A percentile compares a stretch with the other conserved stretches of the same genome.
These are phyloP conservation scores for Aleiodes leptofemur DNA, from an alignment of 2,888 invertebrate genomes.

Conservation along the genomic window DNA sequence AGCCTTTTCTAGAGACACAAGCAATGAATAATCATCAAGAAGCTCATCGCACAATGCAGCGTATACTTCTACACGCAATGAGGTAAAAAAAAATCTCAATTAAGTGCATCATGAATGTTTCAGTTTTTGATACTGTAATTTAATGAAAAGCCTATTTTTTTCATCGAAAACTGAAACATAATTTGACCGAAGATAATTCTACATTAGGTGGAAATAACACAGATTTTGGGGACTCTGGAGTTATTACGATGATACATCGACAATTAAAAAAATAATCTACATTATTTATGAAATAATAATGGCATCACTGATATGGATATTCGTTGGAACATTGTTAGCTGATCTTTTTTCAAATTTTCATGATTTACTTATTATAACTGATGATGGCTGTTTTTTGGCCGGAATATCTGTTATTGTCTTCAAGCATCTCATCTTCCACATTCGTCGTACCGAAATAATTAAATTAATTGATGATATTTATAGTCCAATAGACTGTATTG, in stretches of 20 bases:
- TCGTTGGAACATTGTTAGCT: slow-evolving; percentile 53
- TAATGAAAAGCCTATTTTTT: background rate
- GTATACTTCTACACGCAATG: background rate
- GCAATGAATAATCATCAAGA: slow-evolving; percentile 1
- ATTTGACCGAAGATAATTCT: background rate
- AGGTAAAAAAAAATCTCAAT: background rate
- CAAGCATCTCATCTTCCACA: slow-evolving; percentile 57
- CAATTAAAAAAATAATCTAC: slow-evolving; percentile 5
- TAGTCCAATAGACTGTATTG: slow-evolving; percentile 52
- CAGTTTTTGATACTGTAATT: no score
- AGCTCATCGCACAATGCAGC: background rate
- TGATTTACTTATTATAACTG: slow-evolving; percentile 58
- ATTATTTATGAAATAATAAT: background rate
- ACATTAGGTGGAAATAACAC: background rate
- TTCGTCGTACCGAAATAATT: slow-evolving; percentile 45
- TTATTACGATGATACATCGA: background rate
- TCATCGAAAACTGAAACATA: background rate
- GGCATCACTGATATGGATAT: slow-evolving; percentile 34
- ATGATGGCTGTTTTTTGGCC: slow-evolving; percentile 61
- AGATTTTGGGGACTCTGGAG: slow-evolving; percentile 26
- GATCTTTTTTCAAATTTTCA: slow-evolving; percentile 54
- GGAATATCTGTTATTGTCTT: slow-evolving; percentile 60
- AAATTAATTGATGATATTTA: slow-evolving; percentile 35
- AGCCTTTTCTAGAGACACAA: background rate
- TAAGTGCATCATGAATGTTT: no score